Percentiles rank a stretch among this genome's conserved stretches.
Evolutionary conservation across 2,888 invertebrate species (phyloP).

Genomic region (Parthenolecanium corni): DNA sequence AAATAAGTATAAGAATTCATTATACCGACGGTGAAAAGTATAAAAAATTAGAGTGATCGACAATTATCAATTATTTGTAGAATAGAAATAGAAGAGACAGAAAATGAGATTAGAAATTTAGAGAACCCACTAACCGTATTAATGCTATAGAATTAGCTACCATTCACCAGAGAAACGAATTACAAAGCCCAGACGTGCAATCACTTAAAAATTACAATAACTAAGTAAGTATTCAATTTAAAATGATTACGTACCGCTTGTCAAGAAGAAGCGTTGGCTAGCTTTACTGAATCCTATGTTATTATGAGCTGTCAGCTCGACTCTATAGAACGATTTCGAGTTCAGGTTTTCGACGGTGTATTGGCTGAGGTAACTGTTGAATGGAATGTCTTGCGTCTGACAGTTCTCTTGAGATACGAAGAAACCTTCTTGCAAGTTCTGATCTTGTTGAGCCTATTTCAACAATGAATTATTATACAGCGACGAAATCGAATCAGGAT

Average conservation of each 20-base stretch:
- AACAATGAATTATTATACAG: no score
- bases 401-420: not conserved
- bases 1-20: no score
- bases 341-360: conserved; percentile 56
- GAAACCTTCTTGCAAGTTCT: not conserved
- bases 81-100: no score
- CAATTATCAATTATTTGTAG: no score
- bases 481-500: no score
- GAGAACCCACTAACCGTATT: not conserved
- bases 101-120: not conserved
- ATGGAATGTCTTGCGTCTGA: not conserved
- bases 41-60: no score
- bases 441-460: no score
- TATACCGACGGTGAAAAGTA: no score
- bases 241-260: conserved; percentile 39
- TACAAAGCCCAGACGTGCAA: not conserved
- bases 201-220: not conserved
- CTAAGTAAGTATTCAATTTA: no score
- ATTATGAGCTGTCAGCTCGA: conserved; percentile 76
- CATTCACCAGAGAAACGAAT: not conserved
- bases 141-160: not conserved
- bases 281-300: conserved; percentile 69
- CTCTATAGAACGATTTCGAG: conserved; percentile 70
- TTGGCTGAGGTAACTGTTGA: conserved; percentile 38
- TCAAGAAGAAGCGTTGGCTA: conserved; percentile 66